Evolutionary conservation across 2,113 vertebrate species (phyloP), one percentile per base, ranked within the genome.

Genomic region (Charadrius vociferus): DNA sequence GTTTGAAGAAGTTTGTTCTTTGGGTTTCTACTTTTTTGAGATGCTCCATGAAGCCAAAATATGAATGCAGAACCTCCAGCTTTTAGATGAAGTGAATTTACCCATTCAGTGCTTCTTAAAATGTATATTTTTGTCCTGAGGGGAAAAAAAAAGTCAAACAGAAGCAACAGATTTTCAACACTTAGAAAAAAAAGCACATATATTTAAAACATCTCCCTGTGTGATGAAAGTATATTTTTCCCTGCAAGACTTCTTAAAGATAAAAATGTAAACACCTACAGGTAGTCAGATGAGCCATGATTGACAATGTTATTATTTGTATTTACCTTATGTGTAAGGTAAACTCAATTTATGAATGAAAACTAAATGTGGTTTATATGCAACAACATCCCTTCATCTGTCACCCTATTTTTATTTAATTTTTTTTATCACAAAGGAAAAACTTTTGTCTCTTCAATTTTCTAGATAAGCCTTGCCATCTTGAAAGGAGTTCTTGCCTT

Each of bases 11-110:
- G 10, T 90, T 49, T 10, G 47, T 67, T 95, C 81, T 79, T 62
- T 71, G 19, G 39, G 34, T 67, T 82, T 93, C 66, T 2, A 4
- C 36, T 56, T 86, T 61, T 81, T 84, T 90, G 53, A 89, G 77
- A 37, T 70, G 45, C 22, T 94, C 29, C 39, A 56, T 66, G 26
- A 68, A 61, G 22, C 8, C 70, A 88, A 90, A 86, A 49, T 5
- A 58, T 24, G 12, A 68, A 77, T n/a, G 8, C 7, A 39, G 4
- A 45, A 59, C 19, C 4, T 66, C 49, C 62, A 75, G 87, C 47
- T 49, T 49, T 49, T 49, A 86, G 26, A 63, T 70, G 5, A 95
- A 93, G 43, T 62, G 34, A 86, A 47, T 90, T 85, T 79, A 77
- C 8, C 32, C 47, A 91, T 37, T 87, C 79, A 70, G 41, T 66